Conservation (phyloP, 2,113 vertebrate species). For the Cavia porcellus region DNA sequence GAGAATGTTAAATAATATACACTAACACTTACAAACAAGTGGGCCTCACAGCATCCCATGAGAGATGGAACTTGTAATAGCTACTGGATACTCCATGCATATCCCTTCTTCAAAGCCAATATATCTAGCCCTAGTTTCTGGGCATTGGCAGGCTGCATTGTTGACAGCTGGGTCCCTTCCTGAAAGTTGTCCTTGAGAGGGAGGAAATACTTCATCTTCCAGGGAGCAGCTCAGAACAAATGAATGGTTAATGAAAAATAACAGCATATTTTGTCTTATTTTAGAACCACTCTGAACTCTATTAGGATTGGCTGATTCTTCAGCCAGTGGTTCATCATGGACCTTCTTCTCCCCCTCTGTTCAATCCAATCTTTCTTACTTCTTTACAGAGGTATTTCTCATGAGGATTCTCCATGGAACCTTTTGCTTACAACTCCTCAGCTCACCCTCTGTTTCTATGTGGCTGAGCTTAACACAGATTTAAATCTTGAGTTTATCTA, state of each 20-base stretch:
- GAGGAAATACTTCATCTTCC: background rate
- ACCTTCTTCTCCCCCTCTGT: background rate
- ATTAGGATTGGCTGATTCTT: background rate
- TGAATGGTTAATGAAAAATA: background rate
- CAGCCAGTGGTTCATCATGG: background rate
- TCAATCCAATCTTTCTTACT: background rate
- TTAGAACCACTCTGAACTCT: background rate
- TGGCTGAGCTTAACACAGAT: background rate
- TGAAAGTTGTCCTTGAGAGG: background rate
- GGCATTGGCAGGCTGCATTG: background rate
- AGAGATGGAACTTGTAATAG: background rate
- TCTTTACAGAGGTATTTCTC: background rate
- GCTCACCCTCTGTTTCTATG: background rate
- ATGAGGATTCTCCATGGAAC: background rate
- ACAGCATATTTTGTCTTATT: background rate
- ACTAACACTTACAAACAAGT: conserved; percentile 8
- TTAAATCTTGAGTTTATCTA: background rate
- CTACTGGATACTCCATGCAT: background rate
- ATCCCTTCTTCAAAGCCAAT: background rate
- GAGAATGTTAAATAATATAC: conserved; percentile 25
- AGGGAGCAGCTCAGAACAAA: background rate
- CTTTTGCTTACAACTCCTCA: background rate
- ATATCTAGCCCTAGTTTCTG: background rate
- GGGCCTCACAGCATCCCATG: background rate
- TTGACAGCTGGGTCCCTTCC: background rate